phyloP scores from a whole-genome alignment of 2,797 vertebrate genomes.

The Siniperca obscura region DNA sequence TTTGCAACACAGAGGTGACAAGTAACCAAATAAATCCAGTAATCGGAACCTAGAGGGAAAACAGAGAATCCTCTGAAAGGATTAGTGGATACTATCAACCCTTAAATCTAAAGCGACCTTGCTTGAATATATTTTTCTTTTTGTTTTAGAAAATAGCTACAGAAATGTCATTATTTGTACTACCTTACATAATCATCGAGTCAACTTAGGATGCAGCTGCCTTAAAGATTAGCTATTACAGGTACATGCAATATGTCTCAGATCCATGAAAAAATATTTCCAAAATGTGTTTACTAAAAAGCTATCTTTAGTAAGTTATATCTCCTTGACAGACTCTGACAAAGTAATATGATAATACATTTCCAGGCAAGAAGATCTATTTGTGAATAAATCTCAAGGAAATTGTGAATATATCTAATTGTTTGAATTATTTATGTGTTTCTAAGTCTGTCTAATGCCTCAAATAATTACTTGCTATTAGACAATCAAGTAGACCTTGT shows the following conservation, averaged over 20 bases:
- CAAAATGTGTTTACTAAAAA: neutral
- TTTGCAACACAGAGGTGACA: constrained; percentile 3
- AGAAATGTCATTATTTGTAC: neutral
- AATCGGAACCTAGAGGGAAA: neutral
- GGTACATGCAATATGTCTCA: neutral
- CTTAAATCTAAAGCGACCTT: neutral
- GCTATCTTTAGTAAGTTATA: neutral
- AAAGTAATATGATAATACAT: constrained; percentile 15
- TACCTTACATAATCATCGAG: neutral
- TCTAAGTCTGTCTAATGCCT: neutral
- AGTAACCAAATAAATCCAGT: neutral
- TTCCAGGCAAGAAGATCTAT: neutral
- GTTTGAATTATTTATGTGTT: neutral
- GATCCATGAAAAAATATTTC: neutral
- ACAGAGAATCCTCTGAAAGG: neutral
- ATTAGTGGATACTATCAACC: neutral
- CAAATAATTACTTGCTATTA: neutral
- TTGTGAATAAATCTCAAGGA: neutral
- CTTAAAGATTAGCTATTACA: neutral
- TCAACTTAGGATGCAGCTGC: neutral
- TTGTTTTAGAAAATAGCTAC: neutral
- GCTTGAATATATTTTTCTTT: neutral
- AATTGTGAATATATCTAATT: neutral
- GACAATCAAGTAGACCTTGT: too few relatives aligned
- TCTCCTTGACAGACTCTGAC: neutral